Evolutionary conservation across 2,113 vertebrate species (phyloP).

Genomic region (Rhinogobius similis): DNA sequence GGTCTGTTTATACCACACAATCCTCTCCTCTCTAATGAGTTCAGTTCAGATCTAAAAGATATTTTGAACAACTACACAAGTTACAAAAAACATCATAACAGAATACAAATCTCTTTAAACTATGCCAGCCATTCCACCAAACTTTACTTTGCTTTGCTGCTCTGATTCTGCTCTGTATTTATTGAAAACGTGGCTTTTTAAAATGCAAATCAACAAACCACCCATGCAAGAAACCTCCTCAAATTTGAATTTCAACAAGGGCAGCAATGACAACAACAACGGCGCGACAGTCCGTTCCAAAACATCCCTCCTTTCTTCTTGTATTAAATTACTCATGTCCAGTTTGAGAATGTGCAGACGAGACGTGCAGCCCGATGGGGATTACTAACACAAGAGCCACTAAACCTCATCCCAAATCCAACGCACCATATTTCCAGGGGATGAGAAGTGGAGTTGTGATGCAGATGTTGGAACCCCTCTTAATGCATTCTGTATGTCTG

Average conservation of each 20-base stretch:
- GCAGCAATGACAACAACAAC: conserved; percentile 24
- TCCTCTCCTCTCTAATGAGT: background rate
- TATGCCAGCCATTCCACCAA: background rate
- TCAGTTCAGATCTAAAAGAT: background rate
- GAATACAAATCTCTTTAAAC: background rate
- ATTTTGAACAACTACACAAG: background rate
- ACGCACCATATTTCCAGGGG: conserved; percentile 7
- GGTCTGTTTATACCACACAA: background rate
- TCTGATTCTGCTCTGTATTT: background rate
- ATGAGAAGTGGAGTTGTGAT: conserved; percentile 13
- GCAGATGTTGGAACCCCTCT: conserved; percentile 32
- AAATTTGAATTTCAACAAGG: conserved; percentile 3
- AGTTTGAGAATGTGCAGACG: conserved; percentile 24
- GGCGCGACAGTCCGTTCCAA: conserved; percentile 10
- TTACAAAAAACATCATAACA: background rate
- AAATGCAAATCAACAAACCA: conserved; percentile 3
- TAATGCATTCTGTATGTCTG: conserved; percentile 22
- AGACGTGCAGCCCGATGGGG: conserved; percentile 20
- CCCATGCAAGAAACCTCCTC: background rate
- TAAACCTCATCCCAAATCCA: conserved; percentile 47
- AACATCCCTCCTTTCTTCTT: conserved; percentile 34
- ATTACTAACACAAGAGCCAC: conserved; percentile 22
- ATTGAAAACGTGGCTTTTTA: background rate
- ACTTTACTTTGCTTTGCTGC: too few species aligned
- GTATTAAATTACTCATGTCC: conserved; percentile 33